phyloP scores from a whole-genome alignment of 2,888 invertebrate genomes.

The Clusia tigrina region DNA sequence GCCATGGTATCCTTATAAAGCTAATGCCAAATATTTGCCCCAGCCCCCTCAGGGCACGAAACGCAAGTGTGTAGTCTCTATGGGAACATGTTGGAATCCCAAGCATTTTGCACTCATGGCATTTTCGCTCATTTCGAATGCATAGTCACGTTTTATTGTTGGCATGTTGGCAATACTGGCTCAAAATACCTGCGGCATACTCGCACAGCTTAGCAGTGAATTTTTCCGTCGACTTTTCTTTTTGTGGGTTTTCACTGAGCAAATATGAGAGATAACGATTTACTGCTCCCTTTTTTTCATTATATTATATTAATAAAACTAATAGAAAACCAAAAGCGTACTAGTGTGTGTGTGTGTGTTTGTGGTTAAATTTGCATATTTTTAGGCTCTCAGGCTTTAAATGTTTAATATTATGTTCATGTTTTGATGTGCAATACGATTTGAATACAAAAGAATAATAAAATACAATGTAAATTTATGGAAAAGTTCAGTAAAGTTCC shows the following conservation, averaged over 20 bases:
- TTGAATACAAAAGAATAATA: too few species aligned
- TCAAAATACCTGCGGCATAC: conserved; percentile 31
- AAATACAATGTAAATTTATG: too few species aligned
- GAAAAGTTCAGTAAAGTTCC: too few species aligned
- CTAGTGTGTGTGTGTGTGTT: background rate
- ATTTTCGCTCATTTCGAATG: conserved; percentile 45
- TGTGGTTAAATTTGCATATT: background rate
- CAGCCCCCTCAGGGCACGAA: too few species aligned
- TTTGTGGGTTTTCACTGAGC: conserved; percentile 8
- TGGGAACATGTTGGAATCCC: too few species aligned
- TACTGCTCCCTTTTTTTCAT: too few species aligned
- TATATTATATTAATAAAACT: conserved; percentile 12
- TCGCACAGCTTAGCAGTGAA: conserved; percentile 13
- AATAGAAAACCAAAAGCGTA: conserved; percentile 13
- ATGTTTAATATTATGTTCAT: too few species aligned
- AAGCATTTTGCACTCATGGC: background rate
- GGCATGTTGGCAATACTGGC: conserved; percentile 40
- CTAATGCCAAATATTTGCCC: too few species aligned
- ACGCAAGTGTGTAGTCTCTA: too few species aligned
- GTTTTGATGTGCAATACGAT: too few species aligned
- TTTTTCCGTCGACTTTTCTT: too few species aligned
- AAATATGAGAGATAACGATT: conserved; percentile 12
- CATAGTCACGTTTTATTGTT: conserved; percentile 60
- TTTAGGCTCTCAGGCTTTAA: background rate
- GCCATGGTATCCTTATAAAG: too few species aligned